Conservation (phyloP, 1,140 invertebrate species). For the Drosophila leontia region DNA sequence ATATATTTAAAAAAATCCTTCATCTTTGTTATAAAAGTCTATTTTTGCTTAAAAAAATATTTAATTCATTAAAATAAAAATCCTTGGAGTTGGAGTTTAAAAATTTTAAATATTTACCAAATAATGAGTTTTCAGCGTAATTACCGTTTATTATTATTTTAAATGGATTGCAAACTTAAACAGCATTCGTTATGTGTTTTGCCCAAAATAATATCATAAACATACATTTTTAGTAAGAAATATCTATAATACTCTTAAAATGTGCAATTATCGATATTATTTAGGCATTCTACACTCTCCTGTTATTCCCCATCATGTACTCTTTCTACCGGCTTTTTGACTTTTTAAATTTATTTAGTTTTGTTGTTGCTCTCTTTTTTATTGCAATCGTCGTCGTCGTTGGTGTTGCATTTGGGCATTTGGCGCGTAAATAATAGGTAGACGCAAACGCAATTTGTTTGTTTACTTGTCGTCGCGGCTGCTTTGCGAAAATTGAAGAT, state of each 20-base stretch:
- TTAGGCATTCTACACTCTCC: not conserved
- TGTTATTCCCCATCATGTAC: no score
- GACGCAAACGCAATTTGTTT: slow-evolving; percentile 34
- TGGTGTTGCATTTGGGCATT: slow-evolving; percentile 24
- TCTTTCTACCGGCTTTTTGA: slow-evolving; percentile 20
- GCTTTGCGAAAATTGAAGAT: slow-evolving; percentile 33
- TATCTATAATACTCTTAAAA: not conserved
- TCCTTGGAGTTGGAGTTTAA: no score
- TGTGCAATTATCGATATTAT: not conserved
- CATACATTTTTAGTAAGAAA: not conserved
- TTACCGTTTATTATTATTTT: not conserved
- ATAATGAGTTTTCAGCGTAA: not conserved
- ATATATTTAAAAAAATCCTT: not conserved
- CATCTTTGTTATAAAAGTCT: not conserved
- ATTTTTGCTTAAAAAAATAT: not conserved
- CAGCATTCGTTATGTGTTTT: not conserved
- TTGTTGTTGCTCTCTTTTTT: not conserved
- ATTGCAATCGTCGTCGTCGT: slow-evolving; percentile 3
- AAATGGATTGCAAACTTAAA: not conserved
- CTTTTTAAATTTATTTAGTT: not conserved
- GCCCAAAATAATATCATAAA: not conserved
- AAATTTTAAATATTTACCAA: not conserved
- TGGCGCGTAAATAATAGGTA: slow-evolving; percentile 50
- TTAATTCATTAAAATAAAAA: not conserved
- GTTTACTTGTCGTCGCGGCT: slow-evolving; percentile 35